Base-by-base conservation (phyloP, 2,888 invertebrate species). In the Argyresthia goedartella region DNA sequence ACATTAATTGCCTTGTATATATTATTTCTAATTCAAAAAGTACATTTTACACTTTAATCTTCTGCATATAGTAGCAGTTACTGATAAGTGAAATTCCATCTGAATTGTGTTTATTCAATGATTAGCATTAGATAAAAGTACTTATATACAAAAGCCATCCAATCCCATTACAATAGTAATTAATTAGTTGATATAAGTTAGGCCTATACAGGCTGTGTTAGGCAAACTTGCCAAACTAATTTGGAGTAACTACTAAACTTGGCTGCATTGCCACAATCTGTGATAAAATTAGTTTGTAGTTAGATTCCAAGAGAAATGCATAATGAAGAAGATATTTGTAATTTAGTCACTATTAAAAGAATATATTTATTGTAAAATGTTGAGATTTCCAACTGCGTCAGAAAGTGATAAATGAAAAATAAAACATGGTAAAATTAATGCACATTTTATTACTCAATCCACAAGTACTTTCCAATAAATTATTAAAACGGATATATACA, bases 361-460 rank as follows among this genome's bases (percentile, higher is more conserved):
- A 70, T 36, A 51, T 85, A 86, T 86, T 86, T 86, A 86, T 86
- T 85, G 80, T 81, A 81, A 72, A 78, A 73, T 72, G 69, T 67
- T 58, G 65, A 77, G 73, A 81, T 70, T 51, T 50, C 71, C 62
- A 69, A 73, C 76, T 70, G 71, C 73, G 72, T 75, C 78, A 71
- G 75, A 73, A 81, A 75, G 76, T 75, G 77, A 77, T 78, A 81
- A 73, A 78, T 65, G 62, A 76, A 73, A 79, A 82, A 79, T 73
- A 82, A 73, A 62, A 73, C 60, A 61, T 70, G 67, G 65, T 65
- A 63, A 67, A 64, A 61, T 60, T 55, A 59, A 25, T 42, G 11
- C 61, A 25, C 2, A 25, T 25, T 25, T 25, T 25, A 25, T 25
- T 25, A 25, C 6, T 25, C 25, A 25, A 4, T 25, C 25, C 25